These are phyloP conservation scores for Nematolebias whitei DNA, from an alignment of 2,113 vertebrate species.

Conservation along the genomic window DNA sequence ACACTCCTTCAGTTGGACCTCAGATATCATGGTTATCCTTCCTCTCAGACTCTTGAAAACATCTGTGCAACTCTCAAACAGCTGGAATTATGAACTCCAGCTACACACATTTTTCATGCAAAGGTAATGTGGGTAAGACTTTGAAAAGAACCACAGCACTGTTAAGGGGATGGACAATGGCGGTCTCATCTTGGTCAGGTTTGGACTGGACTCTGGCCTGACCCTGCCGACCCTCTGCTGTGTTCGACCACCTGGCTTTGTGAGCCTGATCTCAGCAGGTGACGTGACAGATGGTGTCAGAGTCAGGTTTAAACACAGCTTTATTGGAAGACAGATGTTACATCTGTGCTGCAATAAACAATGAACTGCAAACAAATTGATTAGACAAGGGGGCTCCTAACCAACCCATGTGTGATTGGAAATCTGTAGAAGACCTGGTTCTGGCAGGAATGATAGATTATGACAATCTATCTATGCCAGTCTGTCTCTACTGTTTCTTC, in stretches of 20 bases:
- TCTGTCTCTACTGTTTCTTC: constrained; percentile 13
- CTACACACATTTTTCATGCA: constrained; percentile 46
- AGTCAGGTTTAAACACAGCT: constrained; percentile 57
- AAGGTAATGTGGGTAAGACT: constrained; percentile 26
- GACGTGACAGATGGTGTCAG: constrained; percentile 68
- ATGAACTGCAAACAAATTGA: constrained; percentile 52
- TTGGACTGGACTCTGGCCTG: constrained; percentile 29
- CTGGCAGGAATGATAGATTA: constrained; percentile 20
- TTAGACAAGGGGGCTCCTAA: constrained; percentile 22
- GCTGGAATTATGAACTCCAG: constrained; percentile 17
- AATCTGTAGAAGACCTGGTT: constrained; percentile 13
- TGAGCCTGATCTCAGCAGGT: constrained; percentile 65
- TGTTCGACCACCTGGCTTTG: constrained; percentile 71
- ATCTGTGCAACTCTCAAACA: constrained; percentile 50
- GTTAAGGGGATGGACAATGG: background rate
- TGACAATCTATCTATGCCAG: constrained; percentile 21
- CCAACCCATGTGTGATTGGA: background rate
- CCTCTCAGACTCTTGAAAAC: constrained; percentile 28
- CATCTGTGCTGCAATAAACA: constrained; percentile 43
- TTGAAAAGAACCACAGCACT: constrained; percentile 9
- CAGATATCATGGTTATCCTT: constrained; percentile 11
- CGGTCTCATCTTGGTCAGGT: constrained; percentile 2
- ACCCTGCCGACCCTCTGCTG: constrained; percentile 59
- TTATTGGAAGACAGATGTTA: constrained; percentile 55
- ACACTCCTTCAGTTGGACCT: constrained; percentile 22